These are phyloP conservation scores for Spodoptera litura DNA, from an alignment of 1,140 invertebrate species.

Conservation along the genomic window DNA sequence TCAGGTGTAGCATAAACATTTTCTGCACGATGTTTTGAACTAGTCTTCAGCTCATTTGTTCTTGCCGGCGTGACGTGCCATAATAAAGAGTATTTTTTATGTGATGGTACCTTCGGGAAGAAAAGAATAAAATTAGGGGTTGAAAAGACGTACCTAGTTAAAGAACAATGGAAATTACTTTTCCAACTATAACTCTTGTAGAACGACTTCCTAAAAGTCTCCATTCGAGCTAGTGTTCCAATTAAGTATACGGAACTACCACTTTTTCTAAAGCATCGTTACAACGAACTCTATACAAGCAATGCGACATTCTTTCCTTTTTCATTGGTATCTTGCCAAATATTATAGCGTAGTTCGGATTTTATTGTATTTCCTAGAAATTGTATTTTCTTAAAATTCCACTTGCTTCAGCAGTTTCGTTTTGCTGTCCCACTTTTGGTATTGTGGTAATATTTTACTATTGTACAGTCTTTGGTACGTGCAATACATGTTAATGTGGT, in stretches of 20 bases:
- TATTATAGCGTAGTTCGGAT: constrained; percentile 37
- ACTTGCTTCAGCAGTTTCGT: constrained; percentile 31
- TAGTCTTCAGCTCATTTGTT: too few relatives aligned
- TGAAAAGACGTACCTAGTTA: not conserved
- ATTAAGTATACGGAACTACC: constrained; percentile 21
- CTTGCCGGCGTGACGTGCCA: too few relatives aligned
- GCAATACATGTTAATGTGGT: not conserved
- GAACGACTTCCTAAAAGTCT: constrained; percentile 12
- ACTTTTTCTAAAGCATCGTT: constrained; percentile 27
- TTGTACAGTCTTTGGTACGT: constrained; percentile 1
- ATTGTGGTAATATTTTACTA: constrained; percentile 31
- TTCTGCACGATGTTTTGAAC: too few relatives aligned
- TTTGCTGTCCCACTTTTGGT: constrained; percentile 33
- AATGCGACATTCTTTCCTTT: constrained; percentile 33
- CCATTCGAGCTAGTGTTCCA: constrained; percentile 10
- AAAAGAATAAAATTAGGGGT: too few relatives aligned
- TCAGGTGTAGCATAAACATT: too few relatives aligned
- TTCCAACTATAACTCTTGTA: constrained; percentile 8
- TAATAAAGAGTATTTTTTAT: too few relatives aligned
- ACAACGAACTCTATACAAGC: constrained; percentile 1
- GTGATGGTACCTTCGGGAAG: too few relatives aligned
- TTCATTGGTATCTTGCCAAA: constrained; percentile 46
- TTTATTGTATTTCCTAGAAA: constrained; percentile 34
- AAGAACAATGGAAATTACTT: constrained; percentile 26
- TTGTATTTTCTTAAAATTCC: constrained; percentile 41